Evolutionary conservation across 2,888 invertebrate species (phyloP), one percentile per base, ranked within the genome.

Genomic region (Tryphoninae sp.): DNA sequence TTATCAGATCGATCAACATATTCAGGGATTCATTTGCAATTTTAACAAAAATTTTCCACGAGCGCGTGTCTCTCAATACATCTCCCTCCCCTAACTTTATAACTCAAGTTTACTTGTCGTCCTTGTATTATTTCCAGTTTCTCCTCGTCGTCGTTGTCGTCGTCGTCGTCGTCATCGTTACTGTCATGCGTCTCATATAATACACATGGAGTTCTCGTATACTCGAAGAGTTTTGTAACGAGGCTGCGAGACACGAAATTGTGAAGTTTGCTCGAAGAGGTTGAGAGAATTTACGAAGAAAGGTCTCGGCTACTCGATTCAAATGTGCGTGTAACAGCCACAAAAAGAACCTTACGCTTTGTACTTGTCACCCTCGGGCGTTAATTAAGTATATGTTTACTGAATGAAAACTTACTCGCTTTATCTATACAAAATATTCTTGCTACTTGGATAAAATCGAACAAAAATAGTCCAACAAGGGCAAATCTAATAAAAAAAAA

Each of bases 1-100:
- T 83, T 81, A 83, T 81, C 72, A 78, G 59, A 81, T 83, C 64
- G 75, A 83, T 83, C 76, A 81, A 65, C 83, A 83, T 83, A 83
- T 83, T 78, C 62, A 72, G 68, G 33, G 59, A 51, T 68, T 81
- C 68, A 81, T 83, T 83, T 83, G 71, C 81, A 83, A 81, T 83
- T 81, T 76, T 76, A 81, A 69, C 73, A 61, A 33, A 3, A 33
- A 65, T 53, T 76, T 33, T 51, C 42, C 49, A 33, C 11, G 33
- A 53, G 51, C 33, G 49, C 53, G 23, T 19, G 51, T 74, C 13
- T 40, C 68, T 69, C 49, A 55, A 69, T 69, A 73, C 68, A 40
- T 45, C 55, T n/a, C 26, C 65, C 49, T 45, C 55, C 22, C 26
- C 53, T 40, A 73, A 80, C 72, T 80, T 68, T 72, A 33, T 33